These are phyloP conservation scores for Emys orbicularis DNA, from an alignment of 2,797 vertebrate species.

Conservation along the genomic window DNA sequence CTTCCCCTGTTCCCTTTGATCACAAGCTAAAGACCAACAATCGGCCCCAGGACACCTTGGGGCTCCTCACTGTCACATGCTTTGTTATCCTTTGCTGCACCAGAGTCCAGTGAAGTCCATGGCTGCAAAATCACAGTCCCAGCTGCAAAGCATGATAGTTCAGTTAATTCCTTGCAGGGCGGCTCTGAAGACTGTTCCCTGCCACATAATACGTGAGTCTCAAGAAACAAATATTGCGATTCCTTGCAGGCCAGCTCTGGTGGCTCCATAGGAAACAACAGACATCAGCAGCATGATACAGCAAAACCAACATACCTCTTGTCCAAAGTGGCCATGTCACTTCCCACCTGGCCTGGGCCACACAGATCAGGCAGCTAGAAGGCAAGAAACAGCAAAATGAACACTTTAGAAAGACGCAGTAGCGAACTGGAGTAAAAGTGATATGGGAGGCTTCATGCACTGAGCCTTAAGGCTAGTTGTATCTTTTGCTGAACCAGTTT, in stretches of 20 bases:
- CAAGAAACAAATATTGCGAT: not conserved
- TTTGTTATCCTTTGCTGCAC: not conserved
- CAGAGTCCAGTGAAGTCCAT: not conserved
- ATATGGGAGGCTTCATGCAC: not conserved
- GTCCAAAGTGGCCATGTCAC: not conserved
- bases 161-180: not conserved
- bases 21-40: not conserved
- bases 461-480: not conserved
- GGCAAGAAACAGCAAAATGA: not conserved
- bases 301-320: not conserved
- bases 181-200: not conserved
- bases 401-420: accelerated
- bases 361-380: accelerated
- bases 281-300: not conserved
- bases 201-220: not conserved
- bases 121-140: not conserved
- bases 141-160: not conserved
- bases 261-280: not conserved
- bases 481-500: not conserved
- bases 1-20: not conserved
- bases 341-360: not conserved
- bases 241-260: not conserved
- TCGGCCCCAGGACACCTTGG: not conserved
- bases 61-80: accelerated
- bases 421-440: not conserved